These are phyloP conservation scores for Tetraneura akinire DNA, from an alignment of 1,140 invertebrate genomes.

Conservation along the genomic window DNA sequence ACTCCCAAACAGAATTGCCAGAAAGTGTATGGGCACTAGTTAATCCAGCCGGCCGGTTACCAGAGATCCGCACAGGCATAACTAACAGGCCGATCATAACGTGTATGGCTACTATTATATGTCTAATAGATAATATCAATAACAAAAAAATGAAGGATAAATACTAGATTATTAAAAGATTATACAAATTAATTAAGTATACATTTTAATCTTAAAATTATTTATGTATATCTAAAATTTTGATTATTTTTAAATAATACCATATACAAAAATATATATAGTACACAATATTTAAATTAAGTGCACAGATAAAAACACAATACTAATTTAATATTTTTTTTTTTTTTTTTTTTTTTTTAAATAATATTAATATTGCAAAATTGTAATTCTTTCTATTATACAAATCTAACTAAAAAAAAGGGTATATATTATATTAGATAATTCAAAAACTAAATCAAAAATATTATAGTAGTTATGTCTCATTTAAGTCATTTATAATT, in stretches of 20 bases:
- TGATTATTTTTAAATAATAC: not conserved
- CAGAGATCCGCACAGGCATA: too few species aligned
- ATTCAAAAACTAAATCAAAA: constrained; percentile 4
- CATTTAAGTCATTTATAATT: constrained; percentile 43
- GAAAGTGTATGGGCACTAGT: too few species aligned
- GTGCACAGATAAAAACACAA: constrained; percentile 25
- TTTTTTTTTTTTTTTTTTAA: not conserved
- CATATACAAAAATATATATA: constrained; percentile 12
- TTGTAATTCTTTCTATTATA: constrained; percentile 34
- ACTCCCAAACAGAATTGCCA: too few species aligned
- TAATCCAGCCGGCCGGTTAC: too few species aligned
- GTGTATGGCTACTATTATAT: not conserved
- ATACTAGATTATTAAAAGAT: not conserved
- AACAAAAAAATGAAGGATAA: not conserved
- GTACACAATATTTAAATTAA: not conserved
- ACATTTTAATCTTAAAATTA: not conserved
- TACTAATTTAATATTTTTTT: not conserved
- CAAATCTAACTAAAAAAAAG: constrained; percentile 41
- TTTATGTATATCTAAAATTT: not conserved
- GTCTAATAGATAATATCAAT: not conserved
- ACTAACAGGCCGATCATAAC: too few species aligned
- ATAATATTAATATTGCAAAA: constrained; percentile 10
- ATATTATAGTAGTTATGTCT: constrained; percentile 36
- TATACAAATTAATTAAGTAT: not conserved
- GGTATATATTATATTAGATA: constrained; percentile 22